Evolutionary conservation across 2,797 vertebrate genomes (phyloP), one percentile per base, ranked within the genome.

Genomic region (Helicolenus hilgendorfi): DNA sequence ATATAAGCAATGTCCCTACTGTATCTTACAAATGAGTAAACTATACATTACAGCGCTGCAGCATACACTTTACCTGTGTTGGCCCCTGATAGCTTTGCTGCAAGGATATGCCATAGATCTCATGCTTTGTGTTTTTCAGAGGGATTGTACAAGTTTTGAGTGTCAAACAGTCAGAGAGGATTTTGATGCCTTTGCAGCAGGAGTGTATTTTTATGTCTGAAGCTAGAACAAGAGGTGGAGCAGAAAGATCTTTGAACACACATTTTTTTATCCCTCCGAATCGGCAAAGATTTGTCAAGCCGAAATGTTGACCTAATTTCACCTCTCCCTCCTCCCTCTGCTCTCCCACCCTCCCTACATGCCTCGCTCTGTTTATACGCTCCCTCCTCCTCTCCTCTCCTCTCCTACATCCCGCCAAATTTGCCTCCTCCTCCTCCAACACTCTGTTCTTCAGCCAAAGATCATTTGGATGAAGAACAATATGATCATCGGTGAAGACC

Each of bases 391-490:
- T 13, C 55, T 29, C 53, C 3, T 13, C 55, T 29, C 58, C 22
- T 15, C 72, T n/a, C 26, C 26, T 45, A 15, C 11, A 33, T 11
- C 14, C 83, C 14, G 5, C 59, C 29, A 72, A 84, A 58, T 77
- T 20, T 49, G 8, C 63, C 27, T 63, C 72, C 60, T 59, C 72
- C 53, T 73, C 72, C 72, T 87, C 73, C 15, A 22, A 69, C 70
- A 26, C 63, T 1, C 82, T 72, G 13, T 24, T 53, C 79, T n/a
- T 58, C 22, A 97, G 98, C 98, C 98, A 0, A 98, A 98, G 93
- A 98, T 99, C 86, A 90, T 97, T 69, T 99, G 98, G 98, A 97
- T 98, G 98, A 99, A 99, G 95, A 99, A 99, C 93, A 98, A 97
- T 18, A 97, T 98, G 96, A 97, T 98, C 67, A 97, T 99, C 27